These are phyloP conservation scores for Vanessa cardui DNA, from an alignment of 2,888 invertebrate genomes.

Conservation along the genomic window DNA sequence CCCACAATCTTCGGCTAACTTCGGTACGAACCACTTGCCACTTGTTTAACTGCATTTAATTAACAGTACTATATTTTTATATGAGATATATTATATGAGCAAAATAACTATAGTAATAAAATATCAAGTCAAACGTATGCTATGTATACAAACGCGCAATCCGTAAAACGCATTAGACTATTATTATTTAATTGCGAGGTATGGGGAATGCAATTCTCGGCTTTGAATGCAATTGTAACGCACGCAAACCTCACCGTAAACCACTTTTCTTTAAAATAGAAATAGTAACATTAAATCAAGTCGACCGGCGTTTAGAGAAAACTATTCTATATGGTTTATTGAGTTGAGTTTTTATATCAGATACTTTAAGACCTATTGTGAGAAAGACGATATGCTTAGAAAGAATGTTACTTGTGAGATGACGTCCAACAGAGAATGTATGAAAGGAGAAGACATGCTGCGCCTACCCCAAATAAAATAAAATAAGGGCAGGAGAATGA, in stretches of 20 bases:
- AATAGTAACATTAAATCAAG: neutral
- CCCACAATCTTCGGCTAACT: too few species aligned
- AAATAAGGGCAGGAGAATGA: too few species aligned
- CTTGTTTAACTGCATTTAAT: too few species aligned
- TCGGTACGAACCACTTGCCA: too few species aligned
- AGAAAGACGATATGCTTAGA: too few species aligned
- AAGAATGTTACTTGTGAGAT: too few species aligned
- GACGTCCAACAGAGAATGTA: too few species aligned
- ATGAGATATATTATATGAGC: neutral
- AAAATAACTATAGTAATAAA: neutral
- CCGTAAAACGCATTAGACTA: neutral
- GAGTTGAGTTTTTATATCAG: neutral
- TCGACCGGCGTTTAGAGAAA: neutral
- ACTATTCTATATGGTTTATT: neutral
- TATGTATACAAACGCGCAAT: neutral
- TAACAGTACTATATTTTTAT: too few species aligned
- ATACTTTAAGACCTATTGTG: too few species aligned
- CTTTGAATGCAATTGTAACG: neutral
- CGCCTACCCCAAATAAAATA: too few species aligned
- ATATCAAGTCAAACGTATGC: neutral
- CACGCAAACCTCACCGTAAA: neutral
- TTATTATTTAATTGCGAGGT: neutral
- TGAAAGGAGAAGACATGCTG: too few species aligned
- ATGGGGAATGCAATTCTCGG: neutral
- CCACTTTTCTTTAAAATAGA: neutral